Evolutionary conservation across 2,888 invertebrate genomes (phyloP).

Genomic region (Pelosia muscerda): DNA sequence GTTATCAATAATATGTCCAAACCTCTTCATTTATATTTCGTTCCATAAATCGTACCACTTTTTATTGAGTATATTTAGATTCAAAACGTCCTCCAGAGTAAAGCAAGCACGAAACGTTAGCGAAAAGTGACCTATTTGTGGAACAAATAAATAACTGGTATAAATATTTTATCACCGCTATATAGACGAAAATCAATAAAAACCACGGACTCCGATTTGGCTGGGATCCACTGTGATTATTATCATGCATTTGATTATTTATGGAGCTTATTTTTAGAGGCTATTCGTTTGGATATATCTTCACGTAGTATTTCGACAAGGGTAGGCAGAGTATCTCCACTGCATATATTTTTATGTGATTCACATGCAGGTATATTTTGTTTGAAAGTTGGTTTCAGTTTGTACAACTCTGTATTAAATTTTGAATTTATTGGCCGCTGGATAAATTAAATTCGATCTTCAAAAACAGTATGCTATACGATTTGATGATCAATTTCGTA

Average conservation of each 20-base stretch:
- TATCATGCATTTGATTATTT: slow-evolving; percentile 22
- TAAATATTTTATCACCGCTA: slow-evolving; percentile 52
- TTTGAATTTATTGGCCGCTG: no score
- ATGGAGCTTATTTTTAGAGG: slow-evolving; percentile 15
- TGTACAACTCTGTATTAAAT: no score
- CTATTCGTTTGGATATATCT: not conserved
- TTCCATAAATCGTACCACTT: not conserved
- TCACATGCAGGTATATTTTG: no score
- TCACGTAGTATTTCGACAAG: not conserved
- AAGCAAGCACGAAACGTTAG: slow-evolving; percentile 35
- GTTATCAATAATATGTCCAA: not conserved
- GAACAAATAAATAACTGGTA: slow-evolving; percentile 49
- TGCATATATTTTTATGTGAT: not conserved
- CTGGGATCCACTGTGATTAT: slow-evolving; percentile 42
- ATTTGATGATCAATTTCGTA: no score
- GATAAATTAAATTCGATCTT: no score
- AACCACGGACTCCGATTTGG: slow-evolving; percentile 45
- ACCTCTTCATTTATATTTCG: not conserved
- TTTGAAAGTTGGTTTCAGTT: no score
- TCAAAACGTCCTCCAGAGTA: slow-evolving; percentile 34
- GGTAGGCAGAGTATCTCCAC: not conserved
- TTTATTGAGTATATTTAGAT: slow-evolving; percentile 18
- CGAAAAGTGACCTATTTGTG: slow-evolving; percentile 42
- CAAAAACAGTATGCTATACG: no score
- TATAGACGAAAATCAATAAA: slow-evolving; percentile 50